phyloP scores from a whole-genome alignment of 1,140 invertebrate species.

The Pygmarrhopalites habei region DNA sequence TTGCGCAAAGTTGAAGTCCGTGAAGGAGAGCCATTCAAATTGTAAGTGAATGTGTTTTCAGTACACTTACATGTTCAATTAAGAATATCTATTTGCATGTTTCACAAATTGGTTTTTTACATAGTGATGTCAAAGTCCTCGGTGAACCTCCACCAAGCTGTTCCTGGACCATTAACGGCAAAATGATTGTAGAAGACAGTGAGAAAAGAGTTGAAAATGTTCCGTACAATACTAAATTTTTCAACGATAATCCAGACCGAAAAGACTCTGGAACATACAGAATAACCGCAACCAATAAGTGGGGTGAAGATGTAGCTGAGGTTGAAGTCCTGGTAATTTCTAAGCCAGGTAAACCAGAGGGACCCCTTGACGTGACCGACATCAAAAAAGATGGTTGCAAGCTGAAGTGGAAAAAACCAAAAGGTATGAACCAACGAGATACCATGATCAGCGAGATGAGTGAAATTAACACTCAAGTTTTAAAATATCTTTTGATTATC shows the following conservation, averaged over 20 bases:
- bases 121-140: constrained; percentile 78
- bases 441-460: no score
- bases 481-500: no score
- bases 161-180: constrained; percentile 61
- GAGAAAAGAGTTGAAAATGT: constrained; percentile 66
- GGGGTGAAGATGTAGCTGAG: constrained; percentile 80
- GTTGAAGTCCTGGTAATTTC: constrained; percentile 83
- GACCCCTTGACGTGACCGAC: constrained; percentile 89
- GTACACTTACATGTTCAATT: constrained; percentile 82
- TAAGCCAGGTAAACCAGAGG: constrained; percentile 73
- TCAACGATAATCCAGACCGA: constrained; percentile 68
- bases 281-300: constrained; percentile 75
- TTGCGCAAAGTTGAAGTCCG: constrained; percentile 66
- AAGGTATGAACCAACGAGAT: no score
- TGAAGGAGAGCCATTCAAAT: constrained; percentile 73
- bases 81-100: no score
- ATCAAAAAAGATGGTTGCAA: constrained; percentile 91
- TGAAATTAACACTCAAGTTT: neutral
- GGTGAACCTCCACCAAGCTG: constrained; percentile 85
- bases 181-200: constrained; percentile 51
- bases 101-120: no score
- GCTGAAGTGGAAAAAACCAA: constrained; percentile 94
- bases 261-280: constrained; percentile 81
- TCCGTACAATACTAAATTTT: constrained; percentile 78
- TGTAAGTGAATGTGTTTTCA: no score